Conservation (phyloP, 2,797 vertebrate species). For the Diplodus puntazzo region DNA sequence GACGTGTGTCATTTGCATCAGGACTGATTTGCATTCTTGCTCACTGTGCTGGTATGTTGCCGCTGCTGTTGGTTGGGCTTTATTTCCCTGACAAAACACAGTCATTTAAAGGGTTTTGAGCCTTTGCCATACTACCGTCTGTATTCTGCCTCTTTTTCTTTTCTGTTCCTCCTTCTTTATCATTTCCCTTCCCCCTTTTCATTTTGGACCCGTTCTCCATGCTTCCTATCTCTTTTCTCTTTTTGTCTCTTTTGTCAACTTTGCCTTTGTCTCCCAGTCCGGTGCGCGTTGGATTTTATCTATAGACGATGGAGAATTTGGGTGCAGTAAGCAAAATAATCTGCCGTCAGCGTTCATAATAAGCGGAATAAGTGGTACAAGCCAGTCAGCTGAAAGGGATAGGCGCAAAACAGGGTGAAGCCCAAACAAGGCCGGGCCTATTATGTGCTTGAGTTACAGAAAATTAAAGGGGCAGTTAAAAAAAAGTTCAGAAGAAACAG, state of each 20-base stretch:
- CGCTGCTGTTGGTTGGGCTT: slow-evolving; percentile 62
- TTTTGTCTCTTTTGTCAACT: slow-evolving; percentile 72
- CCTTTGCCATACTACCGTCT: slow-evolving; percentile 40
- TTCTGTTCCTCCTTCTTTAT: slow-evolving; percentile 20
- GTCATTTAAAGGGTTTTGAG: slow-evolving; percentile 63
- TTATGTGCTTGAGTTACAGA: slow-evolving; percentile 46
- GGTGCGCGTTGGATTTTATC: slow-evolving; percentile 51
- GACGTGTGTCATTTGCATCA: slow-evolving; percentile 80
- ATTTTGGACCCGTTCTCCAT: slow-evolving; percentile 41
- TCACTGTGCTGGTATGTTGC: slow-evolving; percentile 77
- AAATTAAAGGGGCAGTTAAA: slow-evolving; percentile 26
- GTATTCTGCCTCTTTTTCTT: slow-evolving; percentile 21
- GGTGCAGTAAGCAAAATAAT: slow-evolving; percentile 76
- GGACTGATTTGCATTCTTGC: slow-evolving; percentile 83
- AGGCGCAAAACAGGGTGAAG: slow-evolving; percentile 32
- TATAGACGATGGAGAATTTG: slow-evolving; percentile 56
- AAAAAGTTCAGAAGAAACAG: slow-evolving; percentile 9
- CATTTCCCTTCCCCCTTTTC: slow-evolving; percentile 46
- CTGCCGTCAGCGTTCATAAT: slow-evolving; percentile 64
- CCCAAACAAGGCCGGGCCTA: slow-evolving; percentile 44
- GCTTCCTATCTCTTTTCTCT: slow-evolving; percentile 56
- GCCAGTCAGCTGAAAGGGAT: slow-evolving; percentile 69
- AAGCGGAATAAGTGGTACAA: slow-evolving; percentile 66
- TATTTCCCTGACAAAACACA: slow-evolving; percentile 70
- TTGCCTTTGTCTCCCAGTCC: slow-evolving; percentile 49